Conservation (phyloP, 2,113 vertebrate genomes). For the Alaudala cheleensis region DNA sequence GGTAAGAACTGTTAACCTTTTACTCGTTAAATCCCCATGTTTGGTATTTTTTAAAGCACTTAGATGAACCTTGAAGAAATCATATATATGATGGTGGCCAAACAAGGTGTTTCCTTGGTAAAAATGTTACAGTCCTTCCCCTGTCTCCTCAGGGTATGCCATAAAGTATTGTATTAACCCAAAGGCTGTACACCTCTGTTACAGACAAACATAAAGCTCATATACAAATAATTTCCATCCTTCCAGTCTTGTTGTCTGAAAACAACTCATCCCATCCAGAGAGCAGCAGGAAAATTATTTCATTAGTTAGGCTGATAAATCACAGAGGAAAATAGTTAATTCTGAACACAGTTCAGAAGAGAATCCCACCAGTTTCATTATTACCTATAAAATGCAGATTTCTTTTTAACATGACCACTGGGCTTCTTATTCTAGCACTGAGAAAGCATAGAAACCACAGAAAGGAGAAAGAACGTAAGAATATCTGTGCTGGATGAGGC, state of each 20-base stretch:
- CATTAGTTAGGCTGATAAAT: background rate
- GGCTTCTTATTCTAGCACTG: background rate
- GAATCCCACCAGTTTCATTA: background rate
- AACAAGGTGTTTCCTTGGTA: background rate
- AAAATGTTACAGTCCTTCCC: background rate
- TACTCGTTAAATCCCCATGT: background rate
- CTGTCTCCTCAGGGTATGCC: background rate
- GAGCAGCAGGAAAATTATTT: background rate
- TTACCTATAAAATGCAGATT: background rate
- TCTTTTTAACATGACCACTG: background rate
- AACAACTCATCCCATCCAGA: background rate
- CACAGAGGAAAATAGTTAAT: background rate
- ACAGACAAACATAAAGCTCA: background rate
- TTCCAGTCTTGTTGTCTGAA: background rate
- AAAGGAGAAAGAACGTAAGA: background rate
- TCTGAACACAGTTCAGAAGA: background rate
- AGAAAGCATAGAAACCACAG: background rate
- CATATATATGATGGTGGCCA: background rate
- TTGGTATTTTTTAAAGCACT: background rate
- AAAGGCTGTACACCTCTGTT: background rate
- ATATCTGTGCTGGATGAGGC: background rate
- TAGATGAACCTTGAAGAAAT: background rate
- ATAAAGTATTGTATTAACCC: background rate
- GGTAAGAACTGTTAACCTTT: background rate
- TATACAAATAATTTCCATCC: background rate